Conservation (phyloP, 2,113 vertebrate genomes). For the Plestiodon gilberti region DNA sequence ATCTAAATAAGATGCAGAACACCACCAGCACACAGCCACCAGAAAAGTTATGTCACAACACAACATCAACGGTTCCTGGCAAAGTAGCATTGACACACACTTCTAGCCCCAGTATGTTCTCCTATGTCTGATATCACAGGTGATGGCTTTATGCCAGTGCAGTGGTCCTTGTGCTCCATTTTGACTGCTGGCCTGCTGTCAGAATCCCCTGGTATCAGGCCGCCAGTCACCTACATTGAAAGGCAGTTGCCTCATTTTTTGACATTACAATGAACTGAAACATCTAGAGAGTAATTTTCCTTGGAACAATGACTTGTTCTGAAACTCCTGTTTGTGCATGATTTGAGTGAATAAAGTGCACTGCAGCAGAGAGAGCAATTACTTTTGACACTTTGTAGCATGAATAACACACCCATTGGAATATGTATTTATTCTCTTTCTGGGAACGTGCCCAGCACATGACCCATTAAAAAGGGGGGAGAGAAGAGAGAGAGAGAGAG, state of each 20-base stretch:
- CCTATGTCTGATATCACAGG: no score
- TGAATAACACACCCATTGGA: slow-evolving; percentile 62
- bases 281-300: slow-evolving; percentile 57
- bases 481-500: slow-evolving; percentile 22
- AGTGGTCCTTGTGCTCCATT: neutral
- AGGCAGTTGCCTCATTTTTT: slow-evolving; percentile 40
- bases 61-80: neutral
- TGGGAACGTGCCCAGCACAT: slow-evolving; percentile 42
- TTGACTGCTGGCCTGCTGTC: neutral
- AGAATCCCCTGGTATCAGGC: neutral
- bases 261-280: slow-evolving; percentile 24
- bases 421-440: slow-evolving; percentile 60
- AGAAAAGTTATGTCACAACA: neutral
- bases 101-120: no score
- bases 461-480: slow-evolving; percentile 54
- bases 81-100: neutral
- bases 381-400: slow-evolving; percentile 59
- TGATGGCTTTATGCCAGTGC: neutral
- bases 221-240: slow-evolving; percentile 32
- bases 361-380: slow-evolving; percentile 72
- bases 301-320: slow-evolving; percentile 51
- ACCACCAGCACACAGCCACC: no score
- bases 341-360: slow-evolving; percentile 65
- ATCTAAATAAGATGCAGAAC: no score
- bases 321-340: slow-evolving; percentile 53